Evolutionary conservation across 2,888 invertebrate species (phyloP).

Genomic region (Chouioia cunea): DNA sequence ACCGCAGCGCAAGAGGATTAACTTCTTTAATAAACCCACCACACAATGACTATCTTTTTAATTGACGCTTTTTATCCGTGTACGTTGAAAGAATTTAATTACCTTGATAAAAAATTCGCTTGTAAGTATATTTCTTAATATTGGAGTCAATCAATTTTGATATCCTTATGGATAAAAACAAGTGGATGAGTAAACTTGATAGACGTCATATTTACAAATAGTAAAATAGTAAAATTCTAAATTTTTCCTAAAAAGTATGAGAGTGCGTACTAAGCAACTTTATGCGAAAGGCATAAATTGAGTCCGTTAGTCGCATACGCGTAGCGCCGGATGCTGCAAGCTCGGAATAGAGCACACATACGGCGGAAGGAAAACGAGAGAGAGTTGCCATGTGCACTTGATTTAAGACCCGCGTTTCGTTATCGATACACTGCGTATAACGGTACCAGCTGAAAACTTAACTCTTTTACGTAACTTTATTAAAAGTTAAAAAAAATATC

Average conservation of each 20-base stretch:
- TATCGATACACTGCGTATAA: constrained; percentile 7
- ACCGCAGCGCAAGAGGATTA: constrained; percentile 21
- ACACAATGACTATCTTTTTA: not conserved
- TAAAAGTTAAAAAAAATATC: constrained; percentile 37
- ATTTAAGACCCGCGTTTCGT: constrained; percentile 29
- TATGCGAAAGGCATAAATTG: no score
- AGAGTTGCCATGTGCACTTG: constrained; percentile 3
- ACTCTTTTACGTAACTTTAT: constrained; percentile 20
- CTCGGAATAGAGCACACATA: no score
- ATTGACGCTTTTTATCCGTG: not conserved
- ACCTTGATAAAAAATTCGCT: not conserved
- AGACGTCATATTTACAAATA: no score
- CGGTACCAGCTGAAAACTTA: constrained; percentile 6
- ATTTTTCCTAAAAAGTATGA: no score
- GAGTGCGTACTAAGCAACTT: no score
- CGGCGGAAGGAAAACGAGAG: no score
- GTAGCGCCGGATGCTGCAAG: no score
- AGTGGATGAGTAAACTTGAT: no score
- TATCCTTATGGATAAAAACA: no score
- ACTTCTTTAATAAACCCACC: constrained; percentile 15
- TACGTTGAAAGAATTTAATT: not conserved
- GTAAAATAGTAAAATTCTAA: no score
- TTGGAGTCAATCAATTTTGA: no score
- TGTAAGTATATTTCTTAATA: constrained; percentile 17
- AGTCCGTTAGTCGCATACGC: no score